A percentile compares a stretch with the other conserved stretches of the same genome.
phyloP scores from a whole-genome alignment of 2,113 vertebrate genomes.

The Australoheros scitulus region DNA sequence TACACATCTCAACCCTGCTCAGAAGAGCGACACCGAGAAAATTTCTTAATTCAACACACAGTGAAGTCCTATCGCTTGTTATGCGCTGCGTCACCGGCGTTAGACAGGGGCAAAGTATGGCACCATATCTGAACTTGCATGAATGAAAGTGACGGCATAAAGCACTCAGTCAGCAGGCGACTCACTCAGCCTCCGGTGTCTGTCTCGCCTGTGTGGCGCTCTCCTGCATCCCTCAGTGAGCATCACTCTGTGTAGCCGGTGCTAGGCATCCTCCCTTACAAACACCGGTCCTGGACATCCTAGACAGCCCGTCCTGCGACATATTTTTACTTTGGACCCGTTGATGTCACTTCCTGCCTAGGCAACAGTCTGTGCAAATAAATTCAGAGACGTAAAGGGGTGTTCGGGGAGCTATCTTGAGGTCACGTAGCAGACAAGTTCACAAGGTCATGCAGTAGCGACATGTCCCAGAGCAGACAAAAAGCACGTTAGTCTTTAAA shows the following conservation, averaged over 20 bases:
- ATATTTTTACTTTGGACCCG: constrained; percentile 77
- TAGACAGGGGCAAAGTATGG: constrained; percentile 55
- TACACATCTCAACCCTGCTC: background rate
- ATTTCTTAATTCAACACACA: constrained; percentile 7
- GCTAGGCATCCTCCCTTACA: constrained; percentile 49
- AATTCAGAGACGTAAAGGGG: constrained; percentile 48
- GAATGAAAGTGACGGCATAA: constrained; percentile 69
- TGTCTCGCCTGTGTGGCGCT: constrained; percentile 52
- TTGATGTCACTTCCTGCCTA: constrained; percentile 85
- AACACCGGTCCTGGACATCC: constrained; percentile 69
- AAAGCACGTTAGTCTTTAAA: constrained; percentile 41
- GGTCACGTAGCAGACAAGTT: constrained; percentile 49
- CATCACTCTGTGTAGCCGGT: constrained; percentile 59
- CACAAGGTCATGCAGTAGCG: constrained; percentile 64
- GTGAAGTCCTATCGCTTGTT: constrained; percentile 21
- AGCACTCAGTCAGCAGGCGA: constrained; percentile 68
- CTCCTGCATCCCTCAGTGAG: constrained; percentile 63
- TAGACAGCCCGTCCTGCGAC: constrained; percentile 71
- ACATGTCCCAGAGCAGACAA: constrained; percentile 13
- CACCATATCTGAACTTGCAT: constrained; percentile 71
- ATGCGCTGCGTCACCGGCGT: constrained; percentile 60
- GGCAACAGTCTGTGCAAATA: constrained; percentile 43
- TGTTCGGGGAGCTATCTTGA: constrained; percentile 42
- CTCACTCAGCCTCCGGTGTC: constrained; percentile 71
- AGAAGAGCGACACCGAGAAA: constrained; percentile 26